Base-by-base conservation (phyloP, 2,888 invertebrate genomes). In the Cylindroiulus punctatus region DNA sequence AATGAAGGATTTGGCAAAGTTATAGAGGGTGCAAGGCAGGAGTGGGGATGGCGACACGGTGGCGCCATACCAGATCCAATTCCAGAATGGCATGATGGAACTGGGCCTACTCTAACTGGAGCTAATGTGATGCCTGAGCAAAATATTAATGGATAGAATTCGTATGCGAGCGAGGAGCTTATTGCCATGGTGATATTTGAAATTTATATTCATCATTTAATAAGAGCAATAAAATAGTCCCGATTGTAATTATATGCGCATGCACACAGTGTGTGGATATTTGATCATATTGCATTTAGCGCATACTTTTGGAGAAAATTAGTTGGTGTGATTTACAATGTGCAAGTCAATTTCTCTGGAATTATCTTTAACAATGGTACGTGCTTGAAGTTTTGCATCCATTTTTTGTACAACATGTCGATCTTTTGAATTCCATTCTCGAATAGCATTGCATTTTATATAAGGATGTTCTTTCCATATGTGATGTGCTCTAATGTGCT, bases 1-100 rank as follows among this genome's bases (percentile, higher is more conserved):
- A 85, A 85, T 85, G 85, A 85, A 85, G 85, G 85, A 85, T 85
- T 85, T 85, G 32, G 85, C 19, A 47, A 42, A 83, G 40, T 40
- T 44, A 36, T 40, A 44, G 83, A 83, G 26, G 57, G 57, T 14
- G 22, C 57, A 57, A n/a, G 57, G 65, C 5, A 17, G n/a, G 26
- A 65, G n/a, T 40, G 83, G 32, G 83, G 40, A 83, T 44, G 83
- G 83, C 83, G 84, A 47, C 42, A 65, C 65, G 26, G 22, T 65
- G 65, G 65, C 65, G 65, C 65, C 65, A 65, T 26, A 65, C n/a
- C 2, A 65, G 26, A 65, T 65, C 65, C 65, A 65, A 65, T 65
- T 65, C 26, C 65, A 12, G 7, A 22, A 26, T 8, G 19, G 65
- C 57, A 57, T 57, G 57, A 57, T 57, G 57, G 57, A 57, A n/a